Evolutionary conservation across 2,797 vertebrate species (phyloP), one percentile per base, ranked within the genome.

Genomic region (Columba guinea): DNA sequence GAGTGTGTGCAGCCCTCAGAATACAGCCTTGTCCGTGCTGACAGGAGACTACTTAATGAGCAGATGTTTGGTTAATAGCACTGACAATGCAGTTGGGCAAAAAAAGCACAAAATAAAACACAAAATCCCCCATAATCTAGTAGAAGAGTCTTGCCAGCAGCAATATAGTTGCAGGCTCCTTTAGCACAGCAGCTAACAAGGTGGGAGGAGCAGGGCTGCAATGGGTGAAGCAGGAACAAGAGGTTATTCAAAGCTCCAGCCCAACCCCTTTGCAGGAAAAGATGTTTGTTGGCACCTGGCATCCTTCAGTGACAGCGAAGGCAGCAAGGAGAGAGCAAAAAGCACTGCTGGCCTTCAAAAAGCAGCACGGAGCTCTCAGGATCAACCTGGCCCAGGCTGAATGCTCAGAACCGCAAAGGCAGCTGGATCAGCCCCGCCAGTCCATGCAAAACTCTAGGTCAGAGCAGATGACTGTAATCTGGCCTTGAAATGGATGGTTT

Each of bases 401-500:
- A 32, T 1, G 13, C 90, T 90, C 55, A 20, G 49, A 74, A 53
- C 26, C 39, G 32, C 62, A 27, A 41, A 83, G 35, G 32, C 32
- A 3, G 37, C 37, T 87, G 85, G 53, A 67, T 62, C 49, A 65
- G 53, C 41, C 44, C 84, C 2, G 2, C 39, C 19, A 17, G 37
- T 10, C 73, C 17, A 1, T 37, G 41, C 75, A 75, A 46, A 81
- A 13, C 23, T 59, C 75, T 22, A 67, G 75, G 37, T 49, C 49
- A 26, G 71, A 76, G 71, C 64, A 87, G 71, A 84, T 69, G 65
- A 69, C 80, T 67, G 26, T 70, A 35, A 32, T 76, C 69, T 65
- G 65, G 71, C 87, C 65, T 62, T 52, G 37, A 77, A 89, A 85
- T 52, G 30, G 0, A 5, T 51, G 64, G 41, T 48, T 93, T 83